These are phyloP conservation scores for Diceros bicornis DNA, from an alignment of 2,797 vertebrate species.

Conservation along the genomic window DNA sequence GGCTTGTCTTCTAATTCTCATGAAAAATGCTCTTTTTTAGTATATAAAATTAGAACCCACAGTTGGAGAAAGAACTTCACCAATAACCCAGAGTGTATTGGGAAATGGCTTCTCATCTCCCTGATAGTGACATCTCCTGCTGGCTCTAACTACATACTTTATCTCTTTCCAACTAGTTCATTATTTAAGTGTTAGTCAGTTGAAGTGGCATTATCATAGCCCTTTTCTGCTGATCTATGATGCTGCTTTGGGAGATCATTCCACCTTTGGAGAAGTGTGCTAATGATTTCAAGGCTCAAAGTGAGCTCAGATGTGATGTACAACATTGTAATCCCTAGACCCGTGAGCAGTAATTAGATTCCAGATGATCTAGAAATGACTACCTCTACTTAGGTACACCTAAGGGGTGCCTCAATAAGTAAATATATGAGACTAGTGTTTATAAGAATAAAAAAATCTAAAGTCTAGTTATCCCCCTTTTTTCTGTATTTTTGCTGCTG, in stretches of 20 bases:
- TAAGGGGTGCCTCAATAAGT: neutral
- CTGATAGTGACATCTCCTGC: neutral
- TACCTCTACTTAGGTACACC: neutral
- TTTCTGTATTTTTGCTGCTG: neutral
- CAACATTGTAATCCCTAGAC: neutral
- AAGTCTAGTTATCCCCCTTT: neutral
- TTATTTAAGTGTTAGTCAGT: conserved; percentile 35
- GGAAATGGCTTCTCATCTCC: neutral
- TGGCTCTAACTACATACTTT: conserved; percentile 27
- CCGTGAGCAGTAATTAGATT: neutral
- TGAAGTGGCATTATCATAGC: conserved; percentile 16
- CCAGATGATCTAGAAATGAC: neutral
- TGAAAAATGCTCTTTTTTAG: neutral
- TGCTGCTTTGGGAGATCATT: neutral
- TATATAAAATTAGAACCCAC: neutral
- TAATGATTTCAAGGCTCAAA: neutral
- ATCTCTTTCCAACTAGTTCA: neutral
- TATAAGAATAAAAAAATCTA: conserved; percentile 1
- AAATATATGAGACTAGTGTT: neutral
- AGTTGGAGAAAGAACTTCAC: neutral
- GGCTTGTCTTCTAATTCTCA: neutral
- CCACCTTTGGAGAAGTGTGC: neutral
- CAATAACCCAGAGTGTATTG: neutral
- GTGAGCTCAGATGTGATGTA: neutral
- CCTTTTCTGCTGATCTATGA: neutral